phyloP scores from a whole-genome alignment of 2,797 vertebrate species.

The Falco novaeseelandiae region DNA sequence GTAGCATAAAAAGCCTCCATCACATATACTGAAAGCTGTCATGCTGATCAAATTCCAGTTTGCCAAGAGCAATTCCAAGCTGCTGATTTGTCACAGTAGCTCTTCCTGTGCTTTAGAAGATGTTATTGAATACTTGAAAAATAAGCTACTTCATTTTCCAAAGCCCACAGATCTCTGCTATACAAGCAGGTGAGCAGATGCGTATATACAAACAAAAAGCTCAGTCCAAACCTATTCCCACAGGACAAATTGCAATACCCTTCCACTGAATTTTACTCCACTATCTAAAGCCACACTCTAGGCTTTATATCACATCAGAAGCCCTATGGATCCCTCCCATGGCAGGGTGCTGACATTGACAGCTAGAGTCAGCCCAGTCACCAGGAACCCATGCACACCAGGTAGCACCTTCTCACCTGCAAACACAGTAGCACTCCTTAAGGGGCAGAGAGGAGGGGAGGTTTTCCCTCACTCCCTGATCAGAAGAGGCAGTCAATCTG shows the following conservation, averaged over 20 bases:
- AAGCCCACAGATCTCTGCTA: not conserved
- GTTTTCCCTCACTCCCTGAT: not conserved
- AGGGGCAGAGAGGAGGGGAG: not conserved
- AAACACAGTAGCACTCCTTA: not conserved
- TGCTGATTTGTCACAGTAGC: not conserved
- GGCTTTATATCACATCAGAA: too few species aligned
- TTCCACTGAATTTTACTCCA: not conserved
- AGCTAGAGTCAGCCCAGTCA: not conserved
- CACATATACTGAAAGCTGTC: not conserved
- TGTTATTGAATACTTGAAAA: not conserved
- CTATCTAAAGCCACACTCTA: not conserved
- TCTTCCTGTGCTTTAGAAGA: not conserved
- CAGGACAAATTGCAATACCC: not conserved
- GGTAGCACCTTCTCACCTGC: not conserved
- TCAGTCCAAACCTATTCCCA: not conserved
- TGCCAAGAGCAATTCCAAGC: not conserved
- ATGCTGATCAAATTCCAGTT: not conserved
- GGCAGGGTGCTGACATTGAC: not conserved
- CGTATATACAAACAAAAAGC: too few species aligned
- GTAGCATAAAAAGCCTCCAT: not conserved
- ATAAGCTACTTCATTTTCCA: not conserved
- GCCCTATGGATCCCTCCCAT: not conserved
- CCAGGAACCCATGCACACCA: not conserved
- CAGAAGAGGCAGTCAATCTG: not conserved
- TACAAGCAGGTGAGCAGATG: not conserved